These are phyloP conservation scores for Candidula unifasciata DNA, from an alignment of 2,888 invertebrate genomes.

Conservation along the genomic window DNA sequence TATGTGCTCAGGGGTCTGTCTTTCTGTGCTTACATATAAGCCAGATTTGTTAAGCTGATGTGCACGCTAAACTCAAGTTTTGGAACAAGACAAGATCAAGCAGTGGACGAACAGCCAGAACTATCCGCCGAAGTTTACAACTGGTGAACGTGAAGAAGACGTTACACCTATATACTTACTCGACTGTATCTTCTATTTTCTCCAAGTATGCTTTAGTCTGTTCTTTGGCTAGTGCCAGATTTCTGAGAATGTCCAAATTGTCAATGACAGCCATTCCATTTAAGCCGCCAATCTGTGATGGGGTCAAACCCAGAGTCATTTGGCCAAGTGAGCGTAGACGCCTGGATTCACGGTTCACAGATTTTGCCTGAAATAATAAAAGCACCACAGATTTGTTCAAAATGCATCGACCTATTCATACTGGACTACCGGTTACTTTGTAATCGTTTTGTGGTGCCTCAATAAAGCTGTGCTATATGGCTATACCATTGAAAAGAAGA, in stretches of 20 bases:
- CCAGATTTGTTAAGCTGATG: no score
- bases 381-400: background rate
- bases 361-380: background rate
- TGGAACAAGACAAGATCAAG: no score
- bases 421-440: no score
- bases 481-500: no score
- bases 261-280: constrained; percentile 52
- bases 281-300: constrained; percentile 39
- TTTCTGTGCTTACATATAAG: no score
- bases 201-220: constrained; percentile 52
- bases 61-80: no score
- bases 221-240: constrained; percentile 45
- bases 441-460: no score
- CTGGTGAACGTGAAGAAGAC: no score
- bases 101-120: no score
- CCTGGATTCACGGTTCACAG: constrained; percentile 31
- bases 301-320: constrained; percentile 52
- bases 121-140: no score
- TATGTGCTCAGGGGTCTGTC: no score
- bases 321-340: constrained; percentile 50
- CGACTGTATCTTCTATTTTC: constrained; percentile 48
- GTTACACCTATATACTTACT: constrained; percentile 49
- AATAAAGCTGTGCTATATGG: no score
- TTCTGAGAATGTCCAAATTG: constrained; percentile 51
- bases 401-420: background rate